Percentiles rank a stretch among this genome's conserved stretches.
These are phyloP conservation scores for Amphimallon solstitiale DNA, from an alignment of 2,888 invertebrate species.

Conservation along the genomic window DNA sequence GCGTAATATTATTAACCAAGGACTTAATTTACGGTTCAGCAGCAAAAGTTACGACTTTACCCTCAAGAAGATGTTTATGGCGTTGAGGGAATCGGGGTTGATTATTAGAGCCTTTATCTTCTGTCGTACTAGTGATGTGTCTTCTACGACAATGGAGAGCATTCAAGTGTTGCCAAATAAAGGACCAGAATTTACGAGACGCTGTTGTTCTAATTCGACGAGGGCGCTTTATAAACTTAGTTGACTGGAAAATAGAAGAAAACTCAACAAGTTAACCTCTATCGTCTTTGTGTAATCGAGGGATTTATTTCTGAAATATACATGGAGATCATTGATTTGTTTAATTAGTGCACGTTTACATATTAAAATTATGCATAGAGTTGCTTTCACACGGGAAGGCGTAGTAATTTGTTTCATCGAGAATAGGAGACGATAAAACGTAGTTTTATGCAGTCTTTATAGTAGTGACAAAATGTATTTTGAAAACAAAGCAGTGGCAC, in stretches of 20 bases:
- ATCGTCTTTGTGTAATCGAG: not conserved
- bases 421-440: too few relatives aligned
- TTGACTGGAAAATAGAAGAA: conserved; percentile 24
- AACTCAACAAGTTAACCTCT: conserved; percentile 26
- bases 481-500: too few relatives aligned
- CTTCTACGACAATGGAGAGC: conserved; percentile 13
- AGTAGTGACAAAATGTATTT: too few relatives aligned
- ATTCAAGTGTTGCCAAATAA: conserved; percentile 19
- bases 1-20: not conserved
- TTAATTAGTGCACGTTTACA: too few relatives aligned
- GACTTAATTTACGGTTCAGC: not conserved
- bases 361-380: too few relatives aligned
- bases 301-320: not conserved
- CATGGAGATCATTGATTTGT: too few relatives aligned
- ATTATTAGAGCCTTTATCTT: conserved; percentile 10
- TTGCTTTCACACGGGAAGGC: too few relatives aligned
- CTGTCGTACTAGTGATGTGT: not conserved
- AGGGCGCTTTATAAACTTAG: conserved; percentile 12
- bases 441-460: too few relatives aligned
- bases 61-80: conserved; percentile 8
- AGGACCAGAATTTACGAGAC: conserved; percentile 20
- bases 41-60: conserved; percentile 5
- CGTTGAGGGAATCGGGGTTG: conserved; percentile 4
- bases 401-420: too few relatives aligned
- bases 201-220: conserved; percentile 29